Evolutionary conservation across 2,888 invertebrate species (phyloP).

Genomic region (Eupithecia vulgata): DNA sequence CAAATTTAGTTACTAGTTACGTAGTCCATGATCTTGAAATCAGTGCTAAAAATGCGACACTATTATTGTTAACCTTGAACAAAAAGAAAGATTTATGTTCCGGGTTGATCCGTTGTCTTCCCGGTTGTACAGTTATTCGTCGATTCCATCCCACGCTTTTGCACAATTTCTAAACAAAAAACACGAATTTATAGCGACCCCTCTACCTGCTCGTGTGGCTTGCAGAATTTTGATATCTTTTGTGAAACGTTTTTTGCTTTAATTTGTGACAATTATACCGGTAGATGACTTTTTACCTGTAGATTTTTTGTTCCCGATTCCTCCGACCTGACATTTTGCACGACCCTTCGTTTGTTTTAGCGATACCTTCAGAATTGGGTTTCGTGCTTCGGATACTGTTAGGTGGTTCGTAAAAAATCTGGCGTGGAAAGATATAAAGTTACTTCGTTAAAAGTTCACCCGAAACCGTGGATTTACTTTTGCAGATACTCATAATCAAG

Average conservation of each 20-base stretch:
- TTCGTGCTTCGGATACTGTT: conserved; percentile 59
- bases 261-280: conserved; percentile 85
- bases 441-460: conserved; percentile 28
- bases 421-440: conserved; percentile 44
- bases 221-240: conserved; percentile 84
- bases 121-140: conserved; percentile 71
- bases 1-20: not conserved
- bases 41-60: conserved; percentile 14
- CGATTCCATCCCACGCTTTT: conserved; percentile 79
- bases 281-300: conserved; percentile 84
- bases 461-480: not conserved
- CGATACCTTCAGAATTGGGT: conserved; percentile 60
- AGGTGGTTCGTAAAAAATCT: conserved; percentile 53
- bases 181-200: conserved; percentile 68
- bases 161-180: conserved; percentile 76
- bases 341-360: conserved; percentile 76
- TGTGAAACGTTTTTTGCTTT: conserved; percentile 80
- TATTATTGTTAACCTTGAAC: conserved; percentile 48
- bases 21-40: not conserved
- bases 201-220: conserved; percentile 84
- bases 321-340: conserved; percentile 74
- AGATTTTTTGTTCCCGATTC: conserved; percentile 63
- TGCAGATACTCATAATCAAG: too few relatives aligned
- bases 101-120: conserved; percentile 61
- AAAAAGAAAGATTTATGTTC: conserved; percentile 61